phyloP scores from a whole-genome alignment of 2,888 invertebrate species.

The Acrobasis repandana region DNA sequence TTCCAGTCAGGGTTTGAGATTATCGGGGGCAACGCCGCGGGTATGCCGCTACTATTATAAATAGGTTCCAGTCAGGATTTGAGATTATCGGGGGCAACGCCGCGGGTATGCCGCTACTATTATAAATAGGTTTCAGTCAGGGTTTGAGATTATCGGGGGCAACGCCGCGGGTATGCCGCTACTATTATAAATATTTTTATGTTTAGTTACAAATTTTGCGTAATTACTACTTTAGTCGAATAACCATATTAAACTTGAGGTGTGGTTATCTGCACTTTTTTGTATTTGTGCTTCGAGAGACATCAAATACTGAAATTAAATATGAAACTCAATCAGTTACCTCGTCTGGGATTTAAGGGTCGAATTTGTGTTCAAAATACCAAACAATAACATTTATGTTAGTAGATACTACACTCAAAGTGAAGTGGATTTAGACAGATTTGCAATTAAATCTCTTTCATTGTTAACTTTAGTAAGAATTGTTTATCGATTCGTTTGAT shows the following conservation, averaged over 20 bases:
- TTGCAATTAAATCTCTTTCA: background rate
- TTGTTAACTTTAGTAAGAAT: background rate
- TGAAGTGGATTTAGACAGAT: background rate
- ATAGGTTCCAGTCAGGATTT: too few species aligned
- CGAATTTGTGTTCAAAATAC: background rate
- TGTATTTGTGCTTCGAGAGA: background rate
- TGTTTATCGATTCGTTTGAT: background rate
- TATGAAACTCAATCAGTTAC: slow-evolving; percentile 1
- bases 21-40: too few species aligned
- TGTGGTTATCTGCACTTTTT: background rate
- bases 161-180: too few species aligned
- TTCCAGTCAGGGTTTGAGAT: too few species aligned
- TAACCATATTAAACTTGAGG: background rate
- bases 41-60: too few species aligned
- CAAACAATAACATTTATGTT: background rate
- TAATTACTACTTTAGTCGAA: too few species aligned
- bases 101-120: too few species aligned
- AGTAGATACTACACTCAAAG: background rate
- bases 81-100: too few species aligned
- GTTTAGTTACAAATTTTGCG: too few species aligned
- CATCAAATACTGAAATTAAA: slow-evolving; percentile 1
- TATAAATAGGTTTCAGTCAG: too few species aligned
- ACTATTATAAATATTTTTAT: too few species aligned
- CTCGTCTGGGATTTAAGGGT: background rate
- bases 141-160: too few species aligned